A percentile compares a stretch with the other conserved stretches of the same genome.
These are phyloP conservation scores for Melanostoma scalare DNA, from an alignment of 2,888 invertebrate species.

Conservation along the genomic window DNA sequence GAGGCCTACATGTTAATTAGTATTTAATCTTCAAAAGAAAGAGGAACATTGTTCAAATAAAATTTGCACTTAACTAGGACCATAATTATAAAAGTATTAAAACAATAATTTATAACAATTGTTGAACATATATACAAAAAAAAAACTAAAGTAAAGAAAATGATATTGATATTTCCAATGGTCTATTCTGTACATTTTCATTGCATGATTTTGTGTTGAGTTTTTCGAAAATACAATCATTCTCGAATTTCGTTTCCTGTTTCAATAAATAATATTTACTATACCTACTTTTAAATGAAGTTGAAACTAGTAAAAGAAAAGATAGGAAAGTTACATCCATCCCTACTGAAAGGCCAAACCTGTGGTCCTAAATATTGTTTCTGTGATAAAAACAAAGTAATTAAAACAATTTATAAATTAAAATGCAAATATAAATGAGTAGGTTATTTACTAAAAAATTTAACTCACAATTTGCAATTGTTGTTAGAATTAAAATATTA, in stretches of 20 bases:
- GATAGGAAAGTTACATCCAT: conserved; percentile 53
- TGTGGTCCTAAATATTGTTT: conserved; percentile 70
- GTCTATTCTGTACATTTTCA: conserved; percentile 24
- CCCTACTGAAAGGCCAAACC: conserved; percentile 63
- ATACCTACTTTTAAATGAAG: neutral
- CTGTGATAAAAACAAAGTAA: conserved; percentile 67
- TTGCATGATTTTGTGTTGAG: conserved; percentile 47
- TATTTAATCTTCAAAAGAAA: conserved; percentile 7
- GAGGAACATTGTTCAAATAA: conserved; percentile 32
- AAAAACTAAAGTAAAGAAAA: conserved; percentile 7
- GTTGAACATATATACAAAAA: conserved; percentile 38
- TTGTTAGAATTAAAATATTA: conserved; percentile 5
- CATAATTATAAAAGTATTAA: conserved; percentile 43
- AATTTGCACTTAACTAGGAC: conserved; percentile 59
- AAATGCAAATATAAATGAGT: conserved; percentile 36
- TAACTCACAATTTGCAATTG: conserved; percentile 6
- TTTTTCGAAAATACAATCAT: conserved; percentile 15
- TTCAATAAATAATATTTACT: too few relatives aligned
- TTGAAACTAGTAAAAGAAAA: conserved; percentile 2
- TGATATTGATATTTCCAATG: conserved; percentile 21
- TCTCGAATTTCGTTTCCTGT: too few relatives aligned
- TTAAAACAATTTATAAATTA: conserved; percentile 40
- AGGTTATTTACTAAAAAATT: neutral
- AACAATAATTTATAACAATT: conserved; percentile 59
- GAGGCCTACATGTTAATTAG: conserved; percentile 33